Conservation (phyloP, 2,113 vertebrate species). For the Dasyornis broadbenti region DNA sequence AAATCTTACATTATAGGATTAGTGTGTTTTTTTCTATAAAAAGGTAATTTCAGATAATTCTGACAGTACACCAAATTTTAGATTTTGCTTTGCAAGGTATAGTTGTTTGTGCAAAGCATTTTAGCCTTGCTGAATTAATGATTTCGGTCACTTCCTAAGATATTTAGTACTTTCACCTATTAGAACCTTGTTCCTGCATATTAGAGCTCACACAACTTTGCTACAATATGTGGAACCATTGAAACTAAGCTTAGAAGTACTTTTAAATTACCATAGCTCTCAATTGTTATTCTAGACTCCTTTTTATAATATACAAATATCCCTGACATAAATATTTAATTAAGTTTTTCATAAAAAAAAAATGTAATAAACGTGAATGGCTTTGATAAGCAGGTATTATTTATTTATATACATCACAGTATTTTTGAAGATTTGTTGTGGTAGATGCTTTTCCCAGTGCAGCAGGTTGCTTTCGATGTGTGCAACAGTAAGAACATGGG, state of each 20-base stretch:
- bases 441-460: background rate
- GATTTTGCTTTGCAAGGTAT: background rate
- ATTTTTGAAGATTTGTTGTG: background rate
- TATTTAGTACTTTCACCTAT: background rate
- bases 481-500: background rate
- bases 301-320: background rate
- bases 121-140: background rate
- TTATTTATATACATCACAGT: background rate
- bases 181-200: background rate
- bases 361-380: background rate
- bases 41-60: background rate
- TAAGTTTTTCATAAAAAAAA: background rate
- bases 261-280: background rate
- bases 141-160: background rate
- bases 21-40: background rate
- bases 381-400: background rate
- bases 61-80: background rate
- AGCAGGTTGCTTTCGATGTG: background rate
- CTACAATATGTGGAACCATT: background rate
- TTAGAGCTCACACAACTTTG: background rate
- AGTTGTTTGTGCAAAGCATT: background rate
- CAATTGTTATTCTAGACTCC: background rate
- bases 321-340: background rate
- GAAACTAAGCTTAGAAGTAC: background rate
- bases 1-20: background rate